phyloP scores from a whole-genome alignment of 2,797 vertebrate species.

The Myoxocephalus aenaeus region DNA sequence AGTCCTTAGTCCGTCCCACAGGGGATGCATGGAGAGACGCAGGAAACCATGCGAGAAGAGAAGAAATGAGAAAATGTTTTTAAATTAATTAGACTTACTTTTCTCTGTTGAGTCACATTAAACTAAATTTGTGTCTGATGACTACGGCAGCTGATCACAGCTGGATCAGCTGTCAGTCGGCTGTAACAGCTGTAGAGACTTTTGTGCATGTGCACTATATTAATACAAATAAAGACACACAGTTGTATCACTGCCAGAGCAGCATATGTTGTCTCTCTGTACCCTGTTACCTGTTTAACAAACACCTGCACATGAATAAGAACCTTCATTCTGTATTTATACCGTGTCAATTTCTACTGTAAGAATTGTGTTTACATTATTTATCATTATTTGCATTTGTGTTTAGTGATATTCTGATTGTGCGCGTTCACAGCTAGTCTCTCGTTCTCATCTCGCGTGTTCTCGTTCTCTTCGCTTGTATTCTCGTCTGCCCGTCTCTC shows the following conservation, averaged over 20 bases:
- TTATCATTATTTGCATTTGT: background rate
- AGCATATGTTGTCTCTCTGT: background rate
- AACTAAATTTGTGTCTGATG: background rate
- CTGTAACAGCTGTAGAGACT: background rate
- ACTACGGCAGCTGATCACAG: background rate
- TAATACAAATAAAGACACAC: background rate
- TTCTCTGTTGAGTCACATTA: background rate
- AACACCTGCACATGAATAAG: background rate
- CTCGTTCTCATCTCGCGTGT: too few relatives aligned
- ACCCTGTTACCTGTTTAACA: background rate
- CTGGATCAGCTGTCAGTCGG: background rate
- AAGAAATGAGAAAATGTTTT: background rate
- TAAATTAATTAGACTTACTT: background rate
- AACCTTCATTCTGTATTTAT: background rate
- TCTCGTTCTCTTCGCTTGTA: too few relatives aligned
- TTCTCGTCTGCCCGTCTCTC: too few relatives aligned
- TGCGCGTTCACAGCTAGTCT: too few relatives aligned
- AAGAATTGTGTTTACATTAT: background rate
- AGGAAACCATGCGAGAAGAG: background rate
- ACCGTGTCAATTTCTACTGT: background rate
- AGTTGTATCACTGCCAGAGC: background rate
- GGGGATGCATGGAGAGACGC: background rate
- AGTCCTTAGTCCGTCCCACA: background rate
- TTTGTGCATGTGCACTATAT: background rate
- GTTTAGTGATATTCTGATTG: background rate